Evolutionary conservation across 2,888 invertebrate genomes (phyloP), one percentile per base, ranked within the genome.

Genomic region (Rhorus exstirpatorius): DNA sequence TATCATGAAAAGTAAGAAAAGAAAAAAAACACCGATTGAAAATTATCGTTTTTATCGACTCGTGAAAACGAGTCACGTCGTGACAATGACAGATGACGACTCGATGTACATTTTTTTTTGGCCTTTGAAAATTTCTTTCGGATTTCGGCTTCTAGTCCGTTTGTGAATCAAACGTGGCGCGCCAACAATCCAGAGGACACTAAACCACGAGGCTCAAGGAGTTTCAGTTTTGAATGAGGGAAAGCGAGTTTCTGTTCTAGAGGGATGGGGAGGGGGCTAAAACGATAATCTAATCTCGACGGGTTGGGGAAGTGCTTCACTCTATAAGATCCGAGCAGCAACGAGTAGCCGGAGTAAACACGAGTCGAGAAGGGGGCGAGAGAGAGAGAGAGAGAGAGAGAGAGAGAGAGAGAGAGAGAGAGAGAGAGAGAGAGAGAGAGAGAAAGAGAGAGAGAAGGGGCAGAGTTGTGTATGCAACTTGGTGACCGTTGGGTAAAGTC

Each of bases 201-300:
- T 88, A 88, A 88, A 88, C 87, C 86, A 83, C 82, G 85, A 81
- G 86, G 80, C 88, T 86, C 85, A 86, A 88, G 87, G 84, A 90
- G 88, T 89, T 89, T 90, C 87, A 86, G 86, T 89, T 90, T 90
- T 89, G 87, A 89, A 88, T 86, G 89, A 87, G 85, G 79, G 85
- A 89, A 87, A 83, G 83, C 85, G 85, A 10, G 63, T 78, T 49
- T 21, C 38, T 49, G 21, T 51, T 41, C 44, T 49, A 61, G 58
- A 65, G 79, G 68, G 74, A 68, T 81, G 74, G 71, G 76, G 46
- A 17, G 63, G 49, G 78, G 75, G 81, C 86, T 87, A 86, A 84
- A 86, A 86, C 85, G 87, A 88, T 89, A 89, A 89, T 89, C 88
- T 89, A 88, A 89, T 89, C 89, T 87, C 74, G 76, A 21, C 68